phyloP scores from a whole-genome alignment of 2,113 vertebrate species.

The Geococcyx californianus region DNA sequence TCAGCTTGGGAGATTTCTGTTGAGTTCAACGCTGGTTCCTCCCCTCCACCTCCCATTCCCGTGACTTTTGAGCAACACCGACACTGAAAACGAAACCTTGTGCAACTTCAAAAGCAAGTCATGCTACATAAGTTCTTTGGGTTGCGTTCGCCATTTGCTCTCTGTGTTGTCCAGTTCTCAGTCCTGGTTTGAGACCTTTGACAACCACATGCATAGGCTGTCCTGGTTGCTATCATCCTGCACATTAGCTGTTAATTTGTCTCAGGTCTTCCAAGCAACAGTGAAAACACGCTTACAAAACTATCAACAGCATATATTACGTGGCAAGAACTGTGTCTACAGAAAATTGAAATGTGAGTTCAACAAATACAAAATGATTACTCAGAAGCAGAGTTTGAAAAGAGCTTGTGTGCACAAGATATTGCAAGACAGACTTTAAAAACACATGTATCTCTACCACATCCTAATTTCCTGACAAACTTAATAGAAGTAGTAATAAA shows the following conservation, averaged over 20 bases:
- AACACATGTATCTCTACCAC: background rate
- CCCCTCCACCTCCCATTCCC: background rate
- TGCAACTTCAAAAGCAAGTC: background rate
- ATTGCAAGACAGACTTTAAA: background rate
- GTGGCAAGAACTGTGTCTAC: background rate
- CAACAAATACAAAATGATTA: background rate
- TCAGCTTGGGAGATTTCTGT: background rate
- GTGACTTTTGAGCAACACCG: background rate
- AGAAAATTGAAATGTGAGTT: background rate
- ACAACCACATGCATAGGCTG: background rate
- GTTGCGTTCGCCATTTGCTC: background rate
- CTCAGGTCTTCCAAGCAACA: background rate
- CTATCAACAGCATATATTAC: background rate
- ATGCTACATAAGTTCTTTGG: background rate
- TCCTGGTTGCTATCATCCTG: background rate
- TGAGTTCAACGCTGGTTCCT: background rate
- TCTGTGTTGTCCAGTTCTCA: background rate
- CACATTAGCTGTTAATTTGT: background rate
- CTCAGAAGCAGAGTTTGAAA: background rate
- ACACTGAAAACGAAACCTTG: background rate
- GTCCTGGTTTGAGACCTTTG: background rate
- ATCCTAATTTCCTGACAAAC: background rate
- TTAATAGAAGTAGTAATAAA: background rate
- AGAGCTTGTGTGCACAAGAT: background rate
- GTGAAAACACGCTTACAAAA: background rate